Base-by-base conservation (phyloP, 1,140 invertebrate genomes). In the Macrotrachela quadricornifera region DNA sequence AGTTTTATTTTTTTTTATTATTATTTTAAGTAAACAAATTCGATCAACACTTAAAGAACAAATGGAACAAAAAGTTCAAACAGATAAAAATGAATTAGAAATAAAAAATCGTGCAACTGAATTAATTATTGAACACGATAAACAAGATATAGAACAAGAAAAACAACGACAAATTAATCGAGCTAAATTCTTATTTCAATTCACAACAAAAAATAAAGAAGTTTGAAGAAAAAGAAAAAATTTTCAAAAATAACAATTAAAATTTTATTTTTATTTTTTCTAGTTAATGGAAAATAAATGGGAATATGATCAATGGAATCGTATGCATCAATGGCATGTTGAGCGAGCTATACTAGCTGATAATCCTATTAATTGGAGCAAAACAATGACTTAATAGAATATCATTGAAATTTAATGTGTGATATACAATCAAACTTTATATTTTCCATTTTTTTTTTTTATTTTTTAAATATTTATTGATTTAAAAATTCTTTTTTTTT, bases 321-420 rank as follows among this genome's bases (percentile, higher is more conserved):
- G 46, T 39, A 21, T 44, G 14, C 51, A 53, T 53, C 44, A 53
- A 53, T 53, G 51, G 51, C 51, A 53, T 16, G 44, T 46, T 39
- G 51, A 53, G 37, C 46, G 51, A 46, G 44, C 46, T 36, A 18
- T 53, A 37, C 45, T 53, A 39, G 37, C 46, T 30, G 44, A 53
- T 36, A 44, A 47, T 47, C 51, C 51, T 36, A 41, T 53, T 12
- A 53, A 53, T 40, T 53, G 51, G 51, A 53, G 51, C 45, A 53
- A 53, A 47, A 53, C 51, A 39, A 4, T 30, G 21, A 30, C 37
- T 53, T 3, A 53, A 44, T 46, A 46, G 18, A 53, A 43, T 14
- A n/a, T n/a, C n/a, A n/a, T n/a, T n/a, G n/a, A n/a, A n/a, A n/a
- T n/a, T n/a, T n/a, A n/a, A n/a, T n/a, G n/a, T n/a, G n/a, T n/a